These are phyloP conservation scores for Macrochelys suwanniensis DNA, from an alignment of 2,797 vertebrate genomes.

Conservation along the genomic window DNA sequence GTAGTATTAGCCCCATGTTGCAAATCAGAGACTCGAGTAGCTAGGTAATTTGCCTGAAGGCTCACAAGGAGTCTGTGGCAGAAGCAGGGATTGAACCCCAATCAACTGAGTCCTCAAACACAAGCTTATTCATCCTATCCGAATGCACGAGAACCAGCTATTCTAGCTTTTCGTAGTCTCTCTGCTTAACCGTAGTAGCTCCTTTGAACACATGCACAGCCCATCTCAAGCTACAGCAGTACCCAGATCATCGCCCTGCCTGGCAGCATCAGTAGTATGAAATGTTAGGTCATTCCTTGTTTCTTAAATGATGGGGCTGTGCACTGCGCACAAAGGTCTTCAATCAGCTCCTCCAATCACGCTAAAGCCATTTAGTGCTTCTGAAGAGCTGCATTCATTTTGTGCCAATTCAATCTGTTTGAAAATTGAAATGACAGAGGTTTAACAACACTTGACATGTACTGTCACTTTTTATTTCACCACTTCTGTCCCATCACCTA, in stretches of 20 bases:
- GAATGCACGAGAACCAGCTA: background rate
- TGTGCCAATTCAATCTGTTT: constrained; percentile 43
- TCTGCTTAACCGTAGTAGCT: background rate
- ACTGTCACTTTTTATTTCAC: constrained; percentile 63
- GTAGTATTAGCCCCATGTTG: background rate
- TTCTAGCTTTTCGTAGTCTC: background rate
- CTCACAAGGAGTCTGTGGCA: background rate
- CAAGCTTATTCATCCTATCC: fast-evolving
- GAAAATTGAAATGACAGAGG: constrained; percentile 37
- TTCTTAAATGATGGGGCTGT: fast-evolving
- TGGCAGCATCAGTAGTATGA: fast-evolving
- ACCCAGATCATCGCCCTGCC: background rate
- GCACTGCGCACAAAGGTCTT: background rate
- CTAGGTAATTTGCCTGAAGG: background rate
- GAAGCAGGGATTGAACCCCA: background rate
- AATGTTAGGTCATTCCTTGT: background rate
- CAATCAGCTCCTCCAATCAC: background rate
- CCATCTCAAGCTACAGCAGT: background rate
- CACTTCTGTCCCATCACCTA: constrained; percentile 19
- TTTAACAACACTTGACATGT: constrained; percentile 28
- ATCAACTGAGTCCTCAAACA: background rate
- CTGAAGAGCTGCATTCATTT: background rate
- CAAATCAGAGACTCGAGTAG: background rate
- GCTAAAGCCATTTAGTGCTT: background rate
- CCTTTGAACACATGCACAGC: background rate